Percentiles rank a stretch among this genome's conserved stretches.
Conservation (phyloP, 2,113 vertebrate species). For the Cairina moschata region DNA sequence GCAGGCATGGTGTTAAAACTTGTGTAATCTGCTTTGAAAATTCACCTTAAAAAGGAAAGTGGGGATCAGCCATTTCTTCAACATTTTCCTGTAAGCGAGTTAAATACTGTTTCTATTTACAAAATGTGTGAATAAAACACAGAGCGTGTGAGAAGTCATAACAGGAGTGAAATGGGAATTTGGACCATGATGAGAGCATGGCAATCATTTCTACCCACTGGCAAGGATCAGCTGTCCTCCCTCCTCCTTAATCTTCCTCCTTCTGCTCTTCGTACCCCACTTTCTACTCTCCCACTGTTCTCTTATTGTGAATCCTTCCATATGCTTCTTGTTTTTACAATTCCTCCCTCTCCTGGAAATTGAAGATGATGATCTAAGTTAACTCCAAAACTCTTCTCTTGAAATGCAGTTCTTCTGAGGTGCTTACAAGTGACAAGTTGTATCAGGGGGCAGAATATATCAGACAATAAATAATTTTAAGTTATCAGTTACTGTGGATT, state of each 20-base stretch:
- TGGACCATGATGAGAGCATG: neutral
- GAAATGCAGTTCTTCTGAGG: neutral
- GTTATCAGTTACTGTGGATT: neutral
- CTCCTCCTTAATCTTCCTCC: neutral
- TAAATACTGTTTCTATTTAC: neutral
- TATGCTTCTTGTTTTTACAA: neutral
- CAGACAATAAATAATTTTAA: neutral
- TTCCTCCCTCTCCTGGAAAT: neutral
- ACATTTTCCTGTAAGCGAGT: neutral
- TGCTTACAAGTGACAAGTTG: neutral
- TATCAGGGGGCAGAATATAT: neutral
- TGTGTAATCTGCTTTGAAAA: neutral
- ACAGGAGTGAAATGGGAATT: neutral
- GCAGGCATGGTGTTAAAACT: neutral
- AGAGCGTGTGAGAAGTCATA: neutral
- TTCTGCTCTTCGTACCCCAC: neutral
- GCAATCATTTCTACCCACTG: neutral
- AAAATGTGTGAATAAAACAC: neutral
- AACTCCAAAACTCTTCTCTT: neutral
- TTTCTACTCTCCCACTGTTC: slow-evolving; percentile 8
- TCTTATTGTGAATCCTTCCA: neutral
- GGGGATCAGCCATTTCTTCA: neutral
- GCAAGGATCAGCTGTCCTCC: neutral
- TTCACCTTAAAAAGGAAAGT: neutral
- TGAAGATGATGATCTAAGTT: neutral